phyloP scores from a whole-genome alignment of 2,888 invertebrate genomes.

The Mayetiola destructor region DNA sequence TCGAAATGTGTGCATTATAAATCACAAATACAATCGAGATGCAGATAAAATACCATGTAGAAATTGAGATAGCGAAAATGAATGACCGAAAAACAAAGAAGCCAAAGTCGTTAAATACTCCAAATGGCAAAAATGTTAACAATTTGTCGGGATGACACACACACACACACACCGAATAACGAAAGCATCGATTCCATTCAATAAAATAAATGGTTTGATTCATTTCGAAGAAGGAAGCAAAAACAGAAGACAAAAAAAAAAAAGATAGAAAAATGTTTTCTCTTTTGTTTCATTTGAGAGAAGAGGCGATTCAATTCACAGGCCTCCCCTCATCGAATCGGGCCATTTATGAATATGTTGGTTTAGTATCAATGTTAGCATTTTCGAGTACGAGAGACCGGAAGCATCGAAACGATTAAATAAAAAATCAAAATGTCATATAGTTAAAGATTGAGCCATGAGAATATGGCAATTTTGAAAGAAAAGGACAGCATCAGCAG shows the following conservation, averaged over 20 bases:
- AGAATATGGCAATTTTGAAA: background rate
- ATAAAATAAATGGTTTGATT: constrained; percentile 13
- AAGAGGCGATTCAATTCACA: too few species aligned
- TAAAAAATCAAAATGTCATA: constrained; percentile 5
- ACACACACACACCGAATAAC: constrained; percentile 1
- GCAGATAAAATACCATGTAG: too few species aligned
- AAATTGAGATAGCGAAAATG: background rate
- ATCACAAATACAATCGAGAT: too few species aligned
- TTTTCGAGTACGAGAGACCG: too few species aligned
- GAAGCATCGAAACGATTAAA: background rate
- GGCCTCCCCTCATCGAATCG: too few species aligned
- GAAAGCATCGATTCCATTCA: background rate
- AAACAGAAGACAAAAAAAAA: background rate
- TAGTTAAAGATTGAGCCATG: background rate
- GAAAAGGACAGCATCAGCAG: background rate
- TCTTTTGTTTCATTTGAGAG: background rate
- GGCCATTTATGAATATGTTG: too few species aligned
- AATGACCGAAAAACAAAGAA: too few species aligned
- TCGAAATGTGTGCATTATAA: too few species aligned
- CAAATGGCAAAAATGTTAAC: background rate
- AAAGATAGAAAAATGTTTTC: background rate
- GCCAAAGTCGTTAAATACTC: too few species aligned
- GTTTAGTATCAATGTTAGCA: too few species aligned
- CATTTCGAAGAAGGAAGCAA: background rate
- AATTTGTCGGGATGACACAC: constrained; percentile 7